These are phyloP conservation scores for Pogonocherus hispidulus DNA, from an alignment of 2,888 invertebrate genomes.

Conservation along the genomic window DNA sequence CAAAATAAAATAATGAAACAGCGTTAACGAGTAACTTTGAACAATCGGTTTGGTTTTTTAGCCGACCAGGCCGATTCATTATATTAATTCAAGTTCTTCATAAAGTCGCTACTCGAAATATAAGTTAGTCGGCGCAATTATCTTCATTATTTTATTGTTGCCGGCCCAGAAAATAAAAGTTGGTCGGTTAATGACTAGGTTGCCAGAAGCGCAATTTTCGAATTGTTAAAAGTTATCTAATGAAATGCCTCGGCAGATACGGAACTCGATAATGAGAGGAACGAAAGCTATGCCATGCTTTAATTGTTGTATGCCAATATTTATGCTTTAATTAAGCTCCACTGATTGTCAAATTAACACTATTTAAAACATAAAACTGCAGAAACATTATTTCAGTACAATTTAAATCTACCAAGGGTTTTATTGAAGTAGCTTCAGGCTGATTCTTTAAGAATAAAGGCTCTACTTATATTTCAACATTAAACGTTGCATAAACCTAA, in stretches of 20 bases:
- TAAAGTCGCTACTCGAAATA: conserved; percentile 29
- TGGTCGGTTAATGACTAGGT: conserved; percentile 17
- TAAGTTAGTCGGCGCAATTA: conserved; percentile 29
- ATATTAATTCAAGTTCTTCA: conserved; percentile 30
- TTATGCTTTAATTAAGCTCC: no score
- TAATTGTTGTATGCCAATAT: not conserved
- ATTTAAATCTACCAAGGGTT: no score
- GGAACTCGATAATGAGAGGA: conserved; percentile 1
- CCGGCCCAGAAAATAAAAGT: conserved; percentile 24
- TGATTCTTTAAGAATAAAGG: no score
- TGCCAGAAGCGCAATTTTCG: conserved; percentile 27
- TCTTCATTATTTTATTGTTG: conserved; percentile 28
- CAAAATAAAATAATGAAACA: conserved; percentile 31
- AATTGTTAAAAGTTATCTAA: conserved; percentile 23
- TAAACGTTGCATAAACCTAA: no score
- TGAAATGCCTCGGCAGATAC: conserved; percentile 10
- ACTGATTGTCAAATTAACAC: no score
- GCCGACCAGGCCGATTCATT: conserved; percentile 26
- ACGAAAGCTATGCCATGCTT: not conserved
- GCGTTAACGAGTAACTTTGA: conserved; percentile 33
- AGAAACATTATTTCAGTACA: no score
- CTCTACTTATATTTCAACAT: no score
- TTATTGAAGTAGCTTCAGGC: no score
- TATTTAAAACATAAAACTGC: no score
- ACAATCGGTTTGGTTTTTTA: conserved; percentile 31